phyloP scores from a whole-genome alignment of 2,113 vertebrate genomes.

The Cavia porcellus region DNA sequence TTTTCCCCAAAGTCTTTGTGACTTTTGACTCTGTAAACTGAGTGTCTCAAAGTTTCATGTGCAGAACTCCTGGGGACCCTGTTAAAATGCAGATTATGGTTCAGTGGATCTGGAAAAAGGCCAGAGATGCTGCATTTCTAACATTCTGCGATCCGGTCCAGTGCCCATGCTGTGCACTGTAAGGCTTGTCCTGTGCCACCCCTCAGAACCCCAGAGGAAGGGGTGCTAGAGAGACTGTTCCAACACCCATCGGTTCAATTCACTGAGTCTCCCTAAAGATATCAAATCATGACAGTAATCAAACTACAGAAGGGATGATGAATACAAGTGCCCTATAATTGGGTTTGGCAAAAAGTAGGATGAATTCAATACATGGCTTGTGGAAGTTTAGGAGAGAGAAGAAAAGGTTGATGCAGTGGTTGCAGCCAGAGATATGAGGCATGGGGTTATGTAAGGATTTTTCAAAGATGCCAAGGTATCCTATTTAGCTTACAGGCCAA shows the following conservation, averaged over 20 bases:
- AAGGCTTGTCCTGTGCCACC: not conserved
- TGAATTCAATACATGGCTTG: not conserved
- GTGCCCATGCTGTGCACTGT: not conserved
- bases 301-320: slow-evolving; percentile 6
- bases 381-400: not conserved
- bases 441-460: not conserved
- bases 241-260: not conserved
- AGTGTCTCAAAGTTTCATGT: not conserved
- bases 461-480: slow-evolving; percentile 31
- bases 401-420: not conserved
- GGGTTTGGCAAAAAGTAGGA: not conserved
- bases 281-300: not conserved
- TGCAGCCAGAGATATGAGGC: not conserved
- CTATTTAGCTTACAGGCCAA: slow-evolving; percentile 67
- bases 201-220: not conserved
- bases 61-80: not conserved
- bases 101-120: not conserved
- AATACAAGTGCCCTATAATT: not conserved
- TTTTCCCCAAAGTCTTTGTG: not conserved
- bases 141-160: not conserved
- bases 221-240: not conserved
- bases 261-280: not conserved
- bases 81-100: not conserved
- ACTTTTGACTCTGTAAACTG: not conserved
- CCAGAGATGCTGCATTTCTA: not conserved